These are phyloP conservation scores for Oncorhynchus gorbuscha DNA, from an alignment of 2,113 vertebrate species.

Conservation along the genomic window DNA sequence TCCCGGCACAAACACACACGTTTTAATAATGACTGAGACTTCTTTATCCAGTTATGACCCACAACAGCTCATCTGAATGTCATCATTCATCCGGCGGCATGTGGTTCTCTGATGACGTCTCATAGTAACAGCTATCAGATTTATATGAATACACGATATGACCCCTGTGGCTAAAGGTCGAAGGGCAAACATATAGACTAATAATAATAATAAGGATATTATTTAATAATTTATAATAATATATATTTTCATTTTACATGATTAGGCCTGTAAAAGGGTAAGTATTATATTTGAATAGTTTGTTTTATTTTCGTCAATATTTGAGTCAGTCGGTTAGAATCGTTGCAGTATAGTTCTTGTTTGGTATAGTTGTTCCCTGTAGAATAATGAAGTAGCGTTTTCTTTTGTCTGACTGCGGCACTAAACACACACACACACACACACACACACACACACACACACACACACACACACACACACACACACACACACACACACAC, in stretches of 20 bases:
- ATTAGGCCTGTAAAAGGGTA: neutral
- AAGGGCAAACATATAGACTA: neutral
- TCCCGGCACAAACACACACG: neutral
- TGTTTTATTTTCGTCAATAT: too few relatives aligned
- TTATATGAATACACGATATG: neutral
- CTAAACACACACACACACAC: constrained; percentile 5
- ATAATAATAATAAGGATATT: neutral
- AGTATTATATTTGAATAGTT: neutral
- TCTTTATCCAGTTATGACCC: neutral
- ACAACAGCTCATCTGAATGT: neutral
- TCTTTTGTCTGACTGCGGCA: constrained; percentile 37
- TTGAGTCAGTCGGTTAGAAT: too few relatives aligned
- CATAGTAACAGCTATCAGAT: neutral
- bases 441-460: neutral
- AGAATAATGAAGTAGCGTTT: constrained; percentile 6
- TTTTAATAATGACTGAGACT: neutral
- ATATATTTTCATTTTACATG: neutral
- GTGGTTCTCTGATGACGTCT: neutral
- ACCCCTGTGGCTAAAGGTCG: neutral
- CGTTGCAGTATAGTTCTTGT: neutral
- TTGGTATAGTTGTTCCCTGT: neutral
- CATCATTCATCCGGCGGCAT: neutral
- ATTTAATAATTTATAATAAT: neutral
- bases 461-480: too few relatives aligned
- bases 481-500: neutral